phyloP scores from a whole-genome alignment of 2,797 vertebrate species.

The Sandelia bainsii region DNA sequence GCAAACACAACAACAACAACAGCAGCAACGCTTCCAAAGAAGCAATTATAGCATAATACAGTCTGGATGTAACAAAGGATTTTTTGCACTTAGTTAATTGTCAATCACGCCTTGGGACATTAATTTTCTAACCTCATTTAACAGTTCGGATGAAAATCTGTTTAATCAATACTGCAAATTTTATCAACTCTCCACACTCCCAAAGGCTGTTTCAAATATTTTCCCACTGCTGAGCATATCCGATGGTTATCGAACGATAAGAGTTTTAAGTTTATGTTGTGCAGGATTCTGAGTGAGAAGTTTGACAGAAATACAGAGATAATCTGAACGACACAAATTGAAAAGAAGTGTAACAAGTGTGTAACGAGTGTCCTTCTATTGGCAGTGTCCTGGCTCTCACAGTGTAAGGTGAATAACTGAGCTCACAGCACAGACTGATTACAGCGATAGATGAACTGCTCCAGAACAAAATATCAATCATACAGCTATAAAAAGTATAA shows the following conservation, averaged over 20 bases:
- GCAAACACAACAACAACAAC: slow-evolving; percentile 26
- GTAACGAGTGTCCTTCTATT: slow-evolving; percentile 57
- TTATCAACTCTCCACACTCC: slow-evolving; percentile 39
- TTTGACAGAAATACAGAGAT: slow-evolving; percentile 33
- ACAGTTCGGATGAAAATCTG: slow-evolving; percentile 27
- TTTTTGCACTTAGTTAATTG: slow-evolving; percentile 4
- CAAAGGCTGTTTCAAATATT: slow-evolving; percentile 48
- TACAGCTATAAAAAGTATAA: slow-evolving; percentile 23
- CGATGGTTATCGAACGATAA: slow-evolving; percentile 50
- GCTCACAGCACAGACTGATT: slow-evolving; percentile 60
- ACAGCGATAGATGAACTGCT: slow-evolving; percentile 46
- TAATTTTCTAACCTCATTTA: slow-evolving; percentile 46
- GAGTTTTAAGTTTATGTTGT: slow-evolving; percentile 20
- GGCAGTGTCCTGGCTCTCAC: slow-evolving; percentile 39
- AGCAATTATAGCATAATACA: slow-evolving; percentile 40
- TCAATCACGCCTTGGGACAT: slow-evolving; percentile 1
- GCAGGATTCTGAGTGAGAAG: slow-evolving; percentile 7
- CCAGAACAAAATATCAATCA: slow-evolving; percentile 51
- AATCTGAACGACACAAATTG: slow-evolving; percentile 29
- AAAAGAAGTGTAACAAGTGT: slow-evolving; percentile 59
- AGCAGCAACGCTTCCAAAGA: slow-evolving; percentile 22
- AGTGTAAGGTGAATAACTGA: slow-evolving; percentile 55
- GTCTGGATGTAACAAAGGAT: not conserved
- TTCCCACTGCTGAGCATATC: slow-evolving; percentile 18
- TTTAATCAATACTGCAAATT: slow-evolving; percentile 41